Evolutionary conservation across 2,113 vertebrate genomes (phyloP).

Genomic region (Megaleporinus macrocephalus): DNA sequence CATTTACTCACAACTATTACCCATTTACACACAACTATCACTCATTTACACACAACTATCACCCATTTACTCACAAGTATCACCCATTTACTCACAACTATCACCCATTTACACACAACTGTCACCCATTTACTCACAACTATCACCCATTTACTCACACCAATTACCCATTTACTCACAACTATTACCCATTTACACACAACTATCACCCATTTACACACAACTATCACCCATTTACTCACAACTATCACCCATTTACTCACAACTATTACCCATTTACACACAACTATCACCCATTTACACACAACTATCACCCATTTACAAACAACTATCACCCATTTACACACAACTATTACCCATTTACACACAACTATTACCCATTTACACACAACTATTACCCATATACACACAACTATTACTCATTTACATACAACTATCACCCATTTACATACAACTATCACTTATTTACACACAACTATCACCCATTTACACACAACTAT

Average conservation of each 20-base stretch:
- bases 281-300: not conserved
- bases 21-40: not conserved
- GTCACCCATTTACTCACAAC: no score
- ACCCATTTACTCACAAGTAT: not conserved
- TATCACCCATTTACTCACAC: not conserved
- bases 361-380: not conserved
- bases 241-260: not conserved
- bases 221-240: no score
- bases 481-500: not conserved
- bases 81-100: not conserved
- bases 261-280: not conserved
- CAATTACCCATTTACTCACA: no score
- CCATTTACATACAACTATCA: no score
- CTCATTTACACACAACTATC: not conserved
- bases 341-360: not conserved
- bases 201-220: not conserved
- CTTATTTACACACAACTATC: no score
- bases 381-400: no score
- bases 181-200: not conserved
- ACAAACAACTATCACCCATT: not conserved
- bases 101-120: not conserved
- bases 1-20: no score
- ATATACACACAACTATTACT: conserved; percentile 17
- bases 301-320: not conserved
- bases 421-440: not conserved